Evolutionary conservation across 2,113 vertebrate genomes (phyloP), one percentile per base, ranked within the genome.

Genomic region (Genyomyrus donnyi): DNA sequence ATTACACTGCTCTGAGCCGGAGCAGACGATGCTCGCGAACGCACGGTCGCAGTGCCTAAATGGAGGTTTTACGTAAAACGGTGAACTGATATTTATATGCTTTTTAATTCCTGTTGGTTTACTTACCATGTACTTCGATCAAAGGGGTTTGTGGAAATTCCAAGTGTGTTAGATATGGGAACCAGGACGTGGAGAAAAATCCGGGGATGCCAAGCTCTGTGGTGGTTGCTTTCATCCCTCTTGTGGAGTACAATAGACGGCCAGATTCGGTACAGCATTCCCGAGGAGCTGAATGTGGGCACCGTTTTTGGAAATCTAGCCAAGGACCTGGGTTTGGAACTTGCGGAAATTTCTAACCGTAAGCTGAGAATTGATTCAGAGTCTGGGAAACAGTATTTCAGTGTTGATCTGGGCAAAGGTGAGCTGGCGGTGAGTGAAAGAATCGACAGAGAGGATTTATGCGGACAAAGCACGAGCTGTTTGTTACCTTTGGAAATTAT

Each of bases 191-290:
- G 49, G 39, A 80, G 45, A 74, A 89, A 50, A 90, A 90, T 66
- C 19, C 42, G 90, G 88, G 88, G 80, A 91, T 94, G 90, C 91
- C 90, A 88, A 92, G 92, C 91, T 52, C 91, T 94, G 85, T 94
- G 91, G 92, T 93, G 91, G 90, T 48, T 90, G 91, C 84, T 93
- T 90, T 93, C 94, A 77, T 94, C 93, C 87, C 92, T 94, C 35
- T 91, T 93, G 91, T 94, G 94, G 95, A 95, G 70, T 93, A 94
- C 91, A 91, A 93, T 93, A 91, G 53, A 89, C 77, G 94, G 92
- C 90, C 93, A 95, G 92, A 95, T 94, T 93, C 93, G 92, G 74
- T 96, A 95, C 92, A 95, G 92, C 70, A 91, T 96, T 46, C 88
- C 90, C 70, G 93, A 94, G 89, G 93, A 94, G 88, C 85, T 92